Percentiles rank a stretch among this genome's conserved stretches.
phyloP scores from a whole-genome alignment of 2,888 invertebrate genomes.

The Heliothis peltigera region DNA sequence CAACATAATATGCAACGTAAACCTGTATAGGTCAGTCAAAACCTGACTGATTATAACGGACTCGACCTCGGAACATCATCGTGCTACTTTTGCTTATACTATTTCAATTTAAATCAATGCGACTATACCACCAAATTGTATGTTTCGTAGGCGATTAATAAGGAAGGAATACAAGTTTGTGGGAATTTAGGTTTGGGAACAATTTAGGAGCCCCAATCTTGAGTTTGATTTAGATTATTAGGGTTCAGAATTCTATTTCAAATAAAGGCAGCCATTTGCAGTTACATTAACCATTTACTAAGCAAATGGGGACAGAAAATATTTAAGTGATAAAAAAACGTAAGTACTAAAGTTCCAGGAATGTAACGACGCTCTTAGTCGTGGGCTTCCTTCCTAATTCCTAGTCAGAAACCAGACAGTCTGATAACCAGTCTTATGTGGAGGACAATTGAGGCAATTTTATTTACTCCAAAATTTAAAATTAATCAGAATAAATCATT shows the following conservation, averaged over 20 bases:
- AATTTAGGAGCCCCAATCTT: neutral
- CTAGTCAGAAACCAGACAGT: too few relatives aligned
- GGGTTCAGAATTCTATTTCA: neutral
- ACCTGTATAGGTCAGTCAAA: constrained; percentile 57
- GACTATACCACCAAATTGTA: constrained; percentile 9
- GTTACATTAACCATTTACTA: constrained; percentile 30
- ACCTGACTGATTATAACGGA: constrained; percentile 70
- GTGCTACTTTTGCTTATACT: constrained; percentile 48
- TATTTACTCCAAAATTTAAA: too few relatives aligned
- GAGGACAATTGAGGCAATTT: too few relatives aligned
- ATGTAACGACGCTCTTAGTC: too few relatives aligned
- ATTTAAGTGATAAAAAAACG: too few relatives aligned
- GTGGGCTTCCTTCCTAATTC: too few relatives aligned
- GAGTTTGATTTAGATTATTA: neutral
- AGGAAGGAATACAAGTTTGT: neutral
- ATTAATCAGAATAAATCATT: too few relatives aligned
- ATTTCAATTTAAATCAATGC: constrained; percentile 34
- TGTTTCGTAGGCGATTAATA: constrained; percentile 9
- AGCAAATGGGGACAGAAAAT: too few relatives aligned
- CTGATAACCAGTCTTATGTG: too few relatives aligned
- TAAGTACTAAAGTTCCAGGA: too few relatives aligned
- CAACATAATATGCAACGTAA: constrained; percentile 55
- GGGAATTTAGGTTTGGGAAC: too few relatives aligned
- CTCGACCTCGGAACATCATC: constrained; percentile 52
- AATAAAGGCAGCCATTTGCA: constrained; percentile 8